phyloP scores from a whole-genome alignment of 1,140 invertebrate genomes.

The Harlomillsia oculata region DNA sequence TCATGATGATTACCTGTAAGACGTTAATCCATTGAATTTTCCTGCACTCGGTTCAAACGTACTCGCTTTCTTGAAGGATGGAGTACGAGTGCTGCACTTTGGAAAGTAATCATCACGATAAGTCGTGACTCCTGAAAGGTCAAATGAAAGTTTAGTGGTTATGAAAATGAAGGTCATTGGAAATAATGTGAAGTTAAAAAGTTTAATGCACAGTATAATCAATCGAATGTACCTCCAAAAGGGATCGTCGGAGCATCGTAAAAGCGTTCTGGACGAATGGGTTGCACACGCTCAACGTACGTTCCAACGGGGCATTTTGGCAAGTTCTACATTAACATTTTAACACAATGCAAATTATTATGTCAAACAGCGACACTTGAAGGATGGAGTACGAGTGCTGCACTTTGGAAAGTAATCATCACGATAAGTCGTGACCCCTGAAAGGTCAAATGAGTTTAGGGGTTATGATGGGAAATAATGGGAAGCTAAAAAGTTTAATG shows the following conservation, averaged over 20 bases:
- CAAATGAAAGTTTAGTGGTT: not conserved
- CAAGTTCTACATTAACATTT: not conserved
- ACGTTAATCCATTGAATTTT: conserved; percentile 19
- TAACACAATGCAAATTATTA: not conserved
- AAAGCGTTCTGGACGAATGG: conserved; percentile 6
- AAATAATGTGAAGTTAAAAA: not conserved
- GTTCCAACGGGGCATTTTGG: conserved; percentile 23
- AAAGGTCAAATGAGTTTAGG: too few relatives aligned
- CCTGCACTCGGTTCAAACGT: conserved; percentile 20
- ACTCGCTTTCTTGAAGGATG: conserved; percentile 18
- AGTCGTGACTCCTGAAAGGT: conserved; percentile 7
- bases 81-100: conserved; percentile 12
- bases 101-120: conserved; percentile 23
- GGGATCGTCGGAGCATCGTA: conserved; percentile 4
- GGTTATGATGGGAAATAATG: not conserved
- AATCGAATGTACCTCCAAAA: conserved; percentile 1
- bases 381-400: conserved; percentile 1
- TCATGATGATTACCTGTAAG: conserved; percentile 13
- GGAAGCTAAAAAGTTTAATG: not conserved
- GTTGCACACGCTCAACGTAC: conserved; percentile 7
- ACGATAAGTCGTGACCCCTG: conserved; percentile 18
- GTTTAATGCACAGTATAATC: not conserved
- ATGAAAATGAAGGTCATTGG: not conserved
- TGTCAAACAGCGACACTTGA: too few relatives aligned
- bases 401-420: conserved; percentile 27